Evolutionary conservation across 2,888 invertebrate species (phyloP).

Genomic region (Sceliomorpha sp.): DNA sequence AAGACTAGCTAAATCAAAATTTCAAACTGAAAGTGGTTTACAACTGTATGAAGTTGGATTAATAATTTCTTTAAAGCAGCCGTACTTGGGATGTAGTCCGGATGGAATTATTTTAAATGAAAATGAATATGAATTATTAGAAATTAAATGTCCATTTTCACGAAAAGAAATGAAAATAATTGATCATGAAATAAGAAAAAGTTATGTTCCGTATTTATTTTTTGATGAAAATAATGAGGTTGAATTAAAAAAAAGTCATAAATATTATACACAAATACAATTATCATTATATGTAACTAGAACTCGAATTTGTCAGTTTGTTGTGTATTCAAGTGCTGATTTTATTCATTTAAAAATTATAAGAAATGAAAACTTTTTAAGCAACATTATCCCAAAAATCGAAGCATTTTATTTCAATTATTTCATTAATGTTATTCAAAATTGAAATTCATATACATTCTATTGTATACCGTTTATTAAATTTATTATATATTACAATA

Average conservation of each 20-base stretch:
- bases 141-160: conserved; percentile 45
- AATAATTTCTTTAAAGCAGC: conserved; percentile 19
- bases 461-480: no score
- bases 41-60: conserved; percentile 12
- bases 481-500: no score
- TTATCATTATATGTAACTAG: background rate
- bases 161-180: conserved; percentile 35
- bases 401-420: background rate
- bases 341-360: background rate
- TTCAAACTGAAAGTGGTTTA: background rate
- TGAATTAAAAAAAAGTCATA: conserved; percentile 9
- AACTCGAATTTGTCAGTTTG: background rate
- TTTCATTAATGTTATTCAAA: no score
- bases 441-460: no score
- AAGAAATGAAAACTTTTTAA: background rate
- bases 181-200: conserved; percentile 5
- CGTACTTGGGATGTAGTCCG: conserved; percentile 32
- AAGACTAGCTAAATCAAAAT: background rate
- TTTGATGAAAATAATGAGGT: conserved; percentile 11
- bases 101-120: conserved; percentile 32
- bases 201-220: conserved; percentile 1
- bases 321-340: conserved; percentile 3
- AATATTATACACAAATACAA: conserved; percentile 17
- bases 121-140: conserved; percentile 28
- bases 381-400: background rate